These are phyloP conservation scores for Omphaloscelis lunosa DNA, from an alignment of 2,888 invertebrate species.

Conservation along the genomic window DNA sequence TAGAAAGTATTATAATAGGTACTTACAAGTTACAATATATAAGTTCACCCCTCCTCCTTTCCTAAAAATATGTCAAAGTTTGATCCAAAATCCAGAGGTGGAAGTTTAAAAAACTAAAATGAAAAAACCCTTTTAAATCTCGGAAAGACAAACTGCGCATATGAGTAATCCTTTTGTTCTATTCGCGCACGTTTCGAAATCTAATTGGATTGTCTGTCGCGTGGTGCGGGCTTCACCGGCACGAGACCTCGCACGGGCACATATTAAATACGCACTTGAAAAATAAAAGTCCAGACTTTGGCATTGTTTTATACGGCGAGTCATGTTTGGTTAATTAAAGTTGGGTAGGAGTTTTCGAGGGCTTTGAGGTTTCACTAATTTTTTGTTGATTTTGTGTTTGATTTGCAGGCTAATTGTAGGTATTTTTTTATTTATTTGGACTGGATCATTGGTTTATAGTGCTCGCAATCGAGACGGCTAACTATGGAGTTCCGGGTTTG, in stretches of 20 bases:
- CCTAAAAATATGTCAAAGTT: too few species aligned
- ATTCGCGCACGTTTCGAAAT: constrained; percentile 72
- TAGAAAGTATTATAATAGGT: not conserved
- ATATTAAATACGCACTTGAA: constrained; percentile 64
- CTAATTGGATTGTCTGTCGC: constrained; percentile 80
- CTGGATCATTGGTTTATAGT: not conserved
- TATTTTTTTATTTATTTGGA: not conserved
- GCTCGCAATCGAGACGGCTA: not conserved
- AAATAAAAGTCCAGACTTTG: constrained; percentile 33
- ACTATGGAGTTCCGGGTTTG: not conserved
- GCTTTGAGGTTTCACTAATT: constrained; percentile 3
- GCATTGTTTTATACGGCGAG: constrained; percentile 19
- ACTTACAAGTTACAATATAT: not conserved
- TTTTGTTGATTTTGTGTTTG: constrained; percentile 3
- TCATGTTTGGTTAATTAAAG: constrained; percentile 34
- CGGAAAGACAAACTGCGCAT: constrained; percentile 70
- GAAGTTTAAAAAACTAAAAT: not conserved
- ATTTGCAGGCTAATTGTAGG: constrained; percentile 7
- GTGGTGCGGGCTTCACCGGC: constrained; percentile 77
- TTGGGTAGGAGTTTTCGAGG: constrained; percentile 1
- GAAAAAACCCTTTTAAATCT: constrained; percentile 65
- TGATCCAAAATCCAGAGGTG: not conserved
- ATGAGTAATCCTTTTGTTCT: constrained; percentile 70
- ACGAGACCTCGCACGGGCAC: constrained; percentile 72
- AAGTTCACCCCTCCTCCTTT: not conserved